These are phyloP conservation scores for Kradibia gibbosae DNA, from an alignment of 1,140 invertebrate genomes.

Conservation along the genomic window DNA sequence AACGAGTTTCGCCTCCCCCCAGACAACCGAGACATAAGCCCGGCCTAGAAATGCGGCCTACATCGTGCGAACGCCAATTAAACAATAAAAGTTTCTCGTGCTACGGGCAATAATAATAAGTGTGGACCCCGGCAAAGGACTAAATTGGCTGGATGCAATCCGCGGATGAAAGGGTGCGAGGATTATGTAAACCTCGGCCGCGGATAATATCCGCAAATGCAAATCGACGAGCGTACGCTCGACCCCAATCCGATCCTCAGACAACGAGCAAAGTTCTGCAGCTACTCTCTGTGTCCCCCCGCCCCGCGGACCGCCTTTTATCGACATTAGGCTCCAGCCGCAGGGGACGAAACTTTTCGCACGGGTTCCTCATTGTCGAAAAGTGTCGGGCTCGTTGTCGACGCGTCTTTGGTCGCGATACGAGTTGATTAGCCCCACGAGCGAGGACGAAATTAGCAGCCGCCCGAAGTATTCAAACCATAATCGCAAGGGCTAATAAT, in stretches of 20 bases:
- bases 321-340: too few species aligned
- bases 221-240: constrained; percentile 10
- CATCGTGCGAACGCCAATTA: constrained; percentile 37
- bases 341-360: constrained; percentile 32
- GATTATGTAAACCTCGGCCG: constrained; percentile 29
- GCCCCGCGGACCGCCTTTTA: too few species aligned
- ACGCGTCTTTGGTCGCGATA: neutral
- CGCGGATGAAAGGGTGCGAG: neutral
- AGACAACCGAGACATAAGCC: too few species aligned
- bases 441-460: neutral
- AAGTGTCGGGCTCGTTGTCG: neutral
- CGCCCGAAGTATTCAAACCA: too few species aligned
- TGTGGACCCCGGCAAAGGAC: neutral
- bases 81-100: constrained; percentile 7
- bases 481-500: too few species aligned
- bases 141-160: constrained; percentile 37
- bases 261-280: too few species aligned
- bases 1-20: too few species aligned
- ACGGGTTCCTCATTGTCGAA: neutral
- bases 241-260: too few species aligned
- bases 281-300: neutral
- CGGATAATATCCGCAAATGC: constrained; percentile 46
- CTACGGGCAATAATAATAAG: constrained; percentile 22
- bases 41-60: too few species aligned
- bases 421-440: too few species aligned